A percentile compares a stretch with the other conserved stretches of the same genome.
Conservation (phyloP, 2,113 vertebrate genomes). For the Laticauda laticaudata region DNA sequence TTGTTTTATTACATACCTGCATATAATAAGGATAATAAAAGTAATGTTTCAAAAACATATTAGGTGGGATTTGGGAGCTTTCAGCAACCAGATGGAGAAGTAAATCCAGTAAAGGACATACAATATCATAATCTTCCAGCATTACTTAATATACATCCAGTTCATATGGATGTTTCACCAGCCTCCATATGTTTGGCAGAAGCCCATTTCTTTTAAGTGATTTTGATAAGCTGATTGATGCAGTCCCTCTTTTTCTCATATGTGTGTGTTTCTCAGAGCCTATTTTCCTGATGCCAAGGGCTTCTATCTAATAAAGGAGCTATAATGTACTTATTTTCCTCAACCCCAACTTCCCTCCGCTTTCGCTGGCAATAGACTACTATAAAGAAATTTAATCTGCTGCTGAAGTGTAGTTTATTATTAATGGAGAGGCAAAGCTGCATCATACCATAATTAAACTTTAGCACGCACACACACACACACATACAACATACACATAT, state of each 20-base stretch:
- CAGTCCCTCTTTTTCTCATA: conserved; percentile 57
- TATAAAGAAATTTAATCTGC: conserved; percentile 82
- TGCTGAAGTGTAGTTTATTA: conserved; percentile 77
- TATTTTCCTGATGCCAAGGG: conserved; percentile 61
- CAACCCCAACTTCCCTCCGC: conserved; percentile 50
- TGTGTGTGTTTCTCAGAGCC: conserved; percentile 52
- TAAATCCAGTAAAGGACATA: conserved; percentile 45
- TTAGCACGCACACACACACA: neutral
- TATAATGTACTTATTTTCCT: conserved; percentile 61
- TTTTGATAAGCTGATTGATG: conserved; percentile 67
- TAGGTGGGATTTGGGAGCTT: conserved; percentile 28
- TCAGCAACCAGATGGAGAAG: conserved; percentile 35
- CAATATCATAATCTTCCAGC: conserved; percentile 42
- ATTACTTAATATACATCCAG: conserved; percentile 48
- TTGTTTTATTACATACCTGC: conserved; percentile 28
- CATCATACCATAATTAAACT: conserved; percentile 73
- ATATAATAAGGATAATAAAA: conserved; percentile 54
- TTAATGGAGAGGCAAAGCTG: conserved; percentile 75
- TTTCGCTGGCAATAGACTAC: conserved; percentile 67
- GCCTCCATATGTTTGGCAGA: conserved; percentile 51
- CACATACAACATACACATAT: conserved; percentile 31
- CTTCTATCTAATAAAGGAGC: conserved; percentile 69
- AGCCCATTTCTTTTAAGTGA: conserved; percentile 56
- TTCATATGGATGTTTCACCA: conserved; percentile 61
- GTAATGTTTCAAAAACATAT: conserved; percentile 31